Evolutionary conservation across 2,113 vertebrate genomes (phyloP).

Genomic region (Mola mola): DNA sequence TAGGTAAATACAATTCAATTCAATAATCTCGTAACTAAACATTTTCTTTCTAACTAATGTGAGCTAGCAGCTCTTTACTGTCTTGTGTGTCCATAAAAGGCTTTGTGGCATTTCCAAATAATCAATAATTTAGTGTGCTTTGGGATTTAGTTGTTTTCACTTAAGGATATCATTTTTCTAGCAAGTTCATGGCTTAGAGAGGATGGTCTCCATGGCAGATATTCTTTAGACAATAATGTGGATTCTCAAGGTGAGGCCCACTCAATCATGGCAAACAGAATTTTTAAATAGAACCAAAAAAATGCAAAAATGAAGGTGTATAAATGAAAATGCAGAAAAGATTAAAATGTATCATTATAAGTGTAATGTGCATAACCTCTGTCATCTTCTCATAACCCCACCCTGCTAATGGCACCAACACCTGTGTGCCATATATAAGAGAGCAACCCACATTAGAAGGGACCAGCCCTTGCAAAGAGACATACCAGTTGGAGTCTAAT

Average conservation of each 20-base stretch:
- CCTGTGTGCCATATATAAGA: background rate
- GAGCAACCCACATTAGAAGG: background rate
- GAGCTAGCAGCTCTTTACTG: slow-evolving; percentile 3
- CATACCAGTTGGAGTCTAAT: background rate
- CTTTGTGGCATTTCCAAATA: slow-evolving; percentile 56
- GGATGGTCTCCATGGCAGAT: background rate
- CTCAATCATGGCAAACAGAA: too few relatives aligned
- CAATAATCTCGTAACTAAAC: slow-evolving; percentile 12
- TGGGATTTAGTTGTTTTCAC: slow-evolving; percentile 64
- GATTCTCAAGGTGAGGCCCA: background rate
- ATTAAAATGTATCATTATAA: background rate
- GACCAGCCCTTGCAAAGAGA: background rate
- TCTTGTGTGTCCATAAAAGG: slow-evolving; percentile 42
- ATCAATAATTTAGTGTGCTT: slow-evolving; percentile 65
- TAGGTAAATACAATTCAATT: slow-evolving; percentile 38
- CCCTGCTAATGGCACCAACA: background rate
- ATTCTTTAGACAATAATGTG: background rate
- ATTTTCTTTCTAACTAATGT: slow-evolving; percentile 6
- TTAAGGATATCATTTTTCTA: slow-evolving; percentile 42
- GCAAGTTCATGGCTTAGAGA: slow-evolving; percentile 21
- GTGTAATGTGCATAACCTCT: background rate
- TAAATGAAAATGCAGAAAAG: background rate
- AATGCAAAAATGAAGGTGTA: background rate
- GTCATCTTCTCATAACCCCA: background rate
- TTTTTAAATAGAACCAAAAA: too few relatives aligned